A percentile compares a stretch with the other conserved stretches of the same genome.
Evolutionary conservation across 1,140 invertebrate genomes (phyloP).

Genomic region (Calephelis virginiensis): DNA sequence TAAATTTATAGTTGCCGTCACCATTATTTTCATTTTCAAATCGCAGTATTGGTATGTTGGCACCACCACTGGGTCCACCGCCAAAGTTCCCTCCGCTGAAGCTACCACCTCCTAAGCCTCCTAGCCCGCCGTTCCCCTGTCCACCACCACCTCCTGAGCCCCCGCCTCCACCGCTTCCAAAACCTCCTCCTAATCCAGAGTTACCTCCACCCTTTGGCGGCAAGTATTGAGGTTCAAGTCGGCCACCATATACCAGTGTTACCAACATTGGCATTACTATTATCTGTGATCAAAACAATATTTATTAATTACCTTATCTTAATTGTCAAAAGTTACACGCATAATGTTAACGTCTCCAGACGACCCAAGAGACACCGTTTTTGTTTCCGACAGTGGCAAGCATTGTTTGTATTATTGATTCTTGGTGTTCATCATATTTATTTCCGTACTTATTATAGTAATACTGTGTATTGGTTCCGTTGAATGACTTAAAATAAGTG

Average conservation of each 20-base stretch:
- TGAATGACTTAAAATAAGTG: too few species aligned
- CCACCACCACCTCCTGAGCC: constrained; percentile 38
- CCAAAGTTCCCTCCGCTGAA: constrained; percentile 36
- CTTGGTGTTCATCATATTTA: too few species aligned
- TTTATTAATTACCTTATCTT: neutral
- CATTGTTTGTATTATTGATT: too few species aligned
- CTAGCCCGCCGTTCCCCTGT: constrained; percentile 9
- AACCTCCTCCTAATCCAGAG: constrained; percentile 32
- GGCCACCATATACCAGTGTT: constrained; percentile 50
- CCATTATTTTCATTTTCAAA: constrained; percentile 79
- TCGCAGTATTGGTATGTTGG: constrained; percentile 76
- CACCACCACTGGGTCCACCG: constrained; percentile 41
- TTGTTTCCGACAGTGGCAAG: too few species aligned
- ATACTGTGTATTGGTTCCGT: too few species aligned
- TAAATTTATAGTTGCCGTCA: constrained; percentile 78
- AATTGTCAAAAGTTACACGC: too few species aligned
- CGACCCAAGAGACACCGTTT: too few species aligned
- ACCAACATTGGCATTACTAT: constrained; percentile 46
- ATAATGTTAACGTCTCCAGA: too few species aligned
- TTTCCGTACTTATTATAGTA: too few species aligned
- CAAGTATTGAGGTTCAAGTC: constrained; percentile 64
- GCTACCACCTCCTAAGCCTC: constrained; percentile 17
- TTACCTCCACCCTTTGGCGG: constrained; percentile 50
- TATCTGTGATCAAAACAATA: constrained; percentile 36
- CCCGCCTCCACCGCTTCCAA: constrained; percentile 31